phyloP scores from a whole-genome alignment of 2,113 vertebrate species.

The Odontophorus gujanensis region DNA sequence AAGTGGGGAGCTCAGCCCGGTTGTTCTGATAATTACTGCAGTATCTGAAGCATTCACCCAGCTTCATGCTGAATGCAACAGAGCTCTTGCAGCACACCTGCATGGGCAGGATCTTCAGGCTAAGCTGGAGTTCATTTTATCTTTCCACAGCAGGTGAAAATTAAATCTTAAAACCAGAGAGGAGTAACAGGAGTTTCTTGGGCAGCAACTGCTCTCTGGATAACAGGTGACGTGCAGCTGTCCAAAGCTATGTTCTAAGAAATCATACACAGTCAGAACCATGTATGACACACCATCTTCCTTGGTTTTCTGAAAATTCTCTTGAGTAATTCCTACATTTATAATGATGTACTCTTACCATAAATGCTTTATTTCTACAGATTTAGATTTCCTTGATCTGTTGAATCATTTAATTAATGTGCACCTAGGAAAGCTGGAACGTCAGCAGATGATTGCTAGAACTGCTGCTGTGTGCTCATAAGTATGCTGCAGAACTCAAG shows the following conservation, averaged over 20 bases:
- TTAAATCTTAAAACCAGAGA: constrained; percentile 31
- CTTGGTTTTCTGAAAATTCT: background rate
- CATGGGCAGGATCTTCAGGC: constrained; percentile 10
- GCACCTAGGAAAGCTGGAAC: background rate
- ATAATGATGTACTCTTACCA: background rate
- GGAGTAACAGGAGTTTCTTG: background rate
- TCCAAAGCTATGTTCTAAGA: background rate
- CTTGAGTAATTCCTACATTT: background rate
- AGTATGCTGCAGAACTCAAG: background rate
- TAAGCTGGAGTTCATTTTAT: constrained; percentile 26
- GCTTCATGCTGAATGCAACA: background rate
- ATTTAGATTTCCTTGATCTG: background rate
- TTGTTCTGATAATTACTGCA: constrained; percentile 23
- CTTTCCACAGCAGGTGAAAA: constrained; percentile 21
- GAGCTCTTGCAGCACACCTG: background rate
- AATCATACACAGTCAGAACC: background rate
- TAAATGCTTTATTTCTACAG: background rate
- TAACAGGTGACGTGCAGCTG: constrained; percentile 1
- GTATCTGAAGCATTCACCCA: background rate
- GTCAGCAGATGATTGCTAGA: background rate
- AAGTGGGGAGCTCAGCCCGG: background rate
- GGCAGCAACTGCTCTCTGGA: background rate
- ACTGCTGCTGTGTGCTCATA: background rate
- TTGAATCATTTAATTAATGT: constrained; percentile 7
- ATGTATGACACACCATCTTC: background rate